Percentiles rank a stretch among this genome's conserved stretches.
Conservation (phyloP, 1,140 invertebrate genomes). For the Eulimnadia texana region DNA sequence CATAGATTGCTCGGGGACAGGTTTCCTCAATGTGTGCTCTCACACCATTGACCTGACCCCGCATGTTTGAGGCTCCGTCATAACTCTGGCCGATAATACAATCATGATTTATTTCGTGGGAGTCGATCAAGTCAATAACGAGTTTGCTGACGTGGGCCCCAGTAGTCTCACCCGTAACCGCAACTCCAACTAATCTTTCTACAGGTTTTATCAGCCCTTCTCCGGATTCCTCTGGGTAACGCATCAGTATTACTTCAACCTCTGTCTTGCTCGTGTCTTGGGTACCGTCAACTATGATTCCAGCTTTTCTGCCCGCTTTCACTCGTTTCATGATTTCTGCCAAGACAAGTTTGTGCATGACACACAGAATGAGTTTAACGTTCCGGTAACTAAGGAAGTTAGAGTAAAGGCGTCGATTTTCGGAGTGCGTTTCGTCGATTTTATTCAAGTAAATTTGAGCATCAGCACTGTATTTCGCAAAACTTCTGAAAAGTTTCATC, state of each 20-base stretch:
- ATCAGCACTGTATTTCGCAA: background rate
- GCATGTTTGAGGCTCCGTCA: constrained; percentile 3
- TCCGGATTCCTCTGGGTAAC: background rate
- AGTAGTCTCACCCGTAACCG: too few species aligned
- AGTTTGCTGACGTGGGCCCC: too few species aligned
- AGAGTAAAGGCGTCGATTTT: background rate
- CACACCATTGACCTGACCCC: background rate
- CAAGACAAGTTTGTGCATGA: background rate
- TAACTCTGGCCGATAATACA: background rate
- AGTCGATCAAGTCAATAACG: background rate
- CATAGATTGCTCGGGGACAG: background rate
- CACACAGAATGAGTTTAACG: background rate
- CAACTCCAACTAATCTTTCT: too few species aligned
- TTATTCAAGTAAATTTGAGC: background rate
- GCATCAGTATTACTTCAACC: background rate
- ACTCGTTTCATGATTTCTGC: background rate
- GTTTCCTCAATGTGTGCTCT: background rate
- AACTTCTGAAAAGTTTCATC: background rate
- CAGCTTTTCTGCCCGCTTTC: background rate
- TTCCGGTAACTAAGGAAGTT: background rate
- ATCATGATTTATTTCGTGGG: background rate
- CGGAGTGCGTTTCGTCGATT: background rate
- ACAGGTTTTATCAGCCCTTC: too few species aligned
- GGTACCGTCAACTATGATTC: background rate
- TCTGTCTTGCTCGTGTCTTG: background rate